Base-by-base conservation (phyloP, 2,888 invertebrate species). In the Chrysotoxum bicinctum region DNA sequence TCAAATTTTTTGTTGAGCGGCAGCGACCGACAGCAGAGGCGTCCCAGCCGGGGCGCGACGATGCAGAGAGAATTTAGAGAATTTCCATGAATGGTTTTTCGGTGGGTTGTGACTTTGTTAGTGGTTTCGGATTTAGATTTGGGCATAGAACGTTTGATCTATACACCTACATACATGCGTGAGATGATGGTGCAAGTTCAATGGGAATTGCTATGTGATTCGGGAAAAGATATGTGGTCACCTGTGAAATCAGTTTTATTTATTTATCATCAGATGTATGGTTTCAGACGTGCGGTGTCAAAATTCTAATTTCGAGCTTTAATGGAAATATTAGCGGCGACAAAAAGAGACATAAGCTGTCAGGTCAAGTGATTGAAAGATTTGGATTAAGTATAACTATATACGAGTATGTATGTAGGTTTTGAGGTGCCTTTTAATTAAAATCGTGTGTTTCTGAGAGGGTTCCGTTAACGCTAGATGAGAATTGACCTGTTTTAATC, bases 11-110 rank as follows among this genome's bases (percentile, higher is more conserved):
- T 1, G 52, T 56, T 74, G 6, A 52, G 37, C 37, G 52, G 58
- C 70, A 32, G 52, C 40, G 37, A 10, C 10, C 35, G 12, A 4
- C 26, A 26, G 5, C 26, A 26, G 16, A 3, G 16, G n/a, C n/a
- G n/a, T n/a, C n/a, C n/a, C n/a, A 2, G 8, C 16, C 6, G 21
- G 2, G 14, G 14, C 7, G 23, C 35, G 35, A 26, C 19, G 16
- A 14, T 0, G 19, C 0, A 1, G 35, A 37, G 58, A 68, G 54
- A 72, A 66, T 72, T 60, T 76, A 69, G 58, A 69, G 76, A 73
- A 73, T 77, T 75, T 80, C 85, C 85, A 81, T 81, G 76, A 81
- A 81, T 76, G 76, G 76, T 32, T 80, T 78, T 73, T 60, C 40
- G 54, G 75, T 76, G 75, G 75, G 79, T 23, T 64, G 68, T 8